Conservation (phyloP, 2,888 invertebrate species). For the Lepeophtheirus nordmannii region DNA sequence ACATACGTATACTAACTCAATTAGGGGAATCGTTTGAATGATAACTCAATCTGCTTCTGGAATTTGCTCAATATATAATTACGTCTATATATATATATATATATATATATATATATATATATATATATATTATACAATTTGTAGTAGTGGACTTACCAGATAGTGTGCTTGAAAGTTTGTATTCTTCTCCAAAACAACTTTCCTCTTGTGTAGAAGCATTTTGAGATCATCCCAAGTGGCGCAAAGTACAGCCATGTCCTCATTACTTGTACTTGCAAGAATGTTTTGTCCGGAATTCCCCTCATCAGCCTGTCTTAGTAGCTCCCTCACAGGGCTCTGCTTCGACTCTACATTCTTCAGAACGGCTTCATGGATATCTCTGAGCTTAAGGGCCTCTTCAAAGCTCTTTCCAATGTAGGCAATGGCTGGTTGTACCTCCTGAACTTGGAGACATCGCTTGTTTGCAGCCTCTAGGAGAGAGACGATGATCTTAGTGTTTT, state of each 20-base stretch:
- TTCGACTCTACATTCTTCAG: conserved; percentile 65
- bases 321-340: conserved; percentile 72
- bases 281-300: conserved; percentile 61
- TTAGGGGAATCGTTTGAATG: too few relatives aligned
- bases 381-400: conserved; percentile 56
- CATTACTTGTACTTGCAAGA: conserved; percentile 41
- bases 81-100: too few relatives aligned
- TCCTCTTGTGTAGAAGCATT: conserved; percentile 55
- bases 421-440: conserved; percentile 63
- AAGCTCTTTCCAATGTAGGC: conserved; percentile 59
- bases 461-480: conserved; percentile 56
- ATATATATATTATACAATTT: too few relatives aligned
- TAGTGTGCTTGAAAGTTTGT: conserved; percentile 48
- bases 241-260: conserved; percentile 49
- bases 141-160: not conserved
- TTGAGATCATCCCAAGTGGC: conserved; percentile 64
- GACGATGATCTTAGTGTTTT: conserved; percentile 66
- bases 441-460: conserved; percentile 9
- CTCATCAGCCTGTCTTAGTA: conserved; percentile 69
- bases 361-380: conserved; percentile 64
- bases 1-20: too few relatives aligned
- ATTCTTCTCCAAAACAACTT: conserved; percentile 57
- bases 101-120: too few relatives aligned
- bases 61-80: too few relatives aligned
- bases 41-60: too few relatives aligned